Evolutionary conservation across 2,113 vertebrate genomes (phyloP), one percentile per base, ranked within the genome.

Genomic region (Camelus bactrianus): DNA sequence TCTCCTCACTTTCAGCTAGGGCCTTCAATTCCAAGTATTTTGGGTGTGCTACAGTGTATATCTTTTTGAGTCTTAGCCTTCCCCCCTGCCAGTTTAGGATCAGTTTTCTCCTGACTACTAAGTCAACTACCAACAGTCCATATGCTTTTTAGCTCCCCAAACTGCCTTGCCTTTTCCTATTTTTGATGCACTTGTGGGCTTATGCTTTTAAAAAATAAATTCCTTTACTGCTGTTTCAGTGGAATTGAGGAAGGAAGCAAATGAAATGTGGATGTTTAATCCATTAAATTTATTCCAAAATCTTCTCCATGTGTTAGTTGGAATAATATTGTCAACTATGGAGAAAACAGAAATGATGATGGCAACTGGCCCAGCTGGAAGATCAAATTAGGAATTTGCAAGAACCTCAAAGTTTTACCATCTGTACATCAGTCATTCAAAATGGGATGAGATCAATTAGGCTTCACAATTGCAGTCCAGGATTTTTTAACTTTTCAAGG

Each of bases 401-500:
- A 35, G 56, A 85, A n/a, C 30, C 8, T 75, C 42, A 60, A 48
- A 77, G 24, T 81, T 77, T 89, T 72, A 60, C 54, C 11, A 46
- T 24, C 46, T 52, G 17, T 22, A 30, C 58, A 8, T 56, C 28
- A 75, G 52, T 69, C 35, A 73, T 80, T 91, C 52, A 56, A 35
- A 84, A 48, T 54, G 67, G 13, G 20, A 16, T 64, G 52, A 58
- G 16, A 32, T 70, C 28, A 52, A 22, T 28, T 84, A 19, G 58
- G 17, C 22, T 77, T 89, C 28, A 26, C 30, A 54, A 28, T 20
- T 32, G 8, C 14, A 75, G 89, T 70, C 30, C n/a, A 86, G 26
- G 64, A 28, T 72, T n/a, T 65, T 89, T 95, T 85, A 76, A 67
- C 16, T 30, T 84, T 77, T 84, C 46, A 93, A 35, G 88, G 8